These are phyloP conservation scores for Engraulis encrasicolus DNA, from an alignment of 2,113 vertebrate genomes.

Conservation along the genomic window DNA sequence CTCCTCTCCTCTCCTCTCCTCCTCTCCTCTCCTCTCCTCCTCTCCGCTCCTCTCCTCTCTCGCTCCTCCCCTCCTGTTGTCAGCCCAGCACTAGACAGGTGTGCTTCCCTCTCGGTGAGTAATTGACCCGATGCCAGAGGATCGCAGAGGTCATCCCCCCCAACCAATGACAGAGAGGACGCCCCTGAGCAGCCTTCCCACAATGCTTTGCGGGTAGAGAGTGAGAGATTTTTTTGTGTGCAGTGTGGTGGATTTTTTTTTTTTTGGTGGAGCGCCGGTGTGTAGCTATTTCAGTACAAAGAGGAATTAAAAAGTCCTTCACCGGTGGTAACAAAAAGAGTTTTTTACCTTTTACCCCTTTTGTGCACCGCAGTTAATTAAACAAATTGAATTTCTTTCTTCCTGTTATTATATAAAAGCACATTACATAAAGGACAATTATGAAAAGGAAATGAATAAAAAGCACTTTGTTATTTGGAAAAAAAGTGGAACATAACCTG, in stretches of 20 bases:
- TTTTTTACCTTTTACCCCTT: not conserved
- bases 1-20: too few species aligned
- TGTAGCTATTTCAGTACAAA: not conserved
- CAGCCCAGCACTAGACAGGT: constrained; percentile 69
- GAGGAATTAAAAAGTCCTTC: not conserved
- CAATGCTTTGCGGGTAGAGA: constrained; percentile 30
- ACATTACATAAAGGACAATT: too few species aligned
- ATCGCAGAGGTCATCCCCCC: constrained; percentile 59
- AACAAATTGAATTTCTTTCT: too few species aligned
- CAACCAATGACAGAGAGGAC: constrained; percentile 76
- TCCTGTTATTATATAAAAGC: too few species aligned
- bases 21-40: too few species aligned
- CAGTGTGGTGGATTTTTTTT: not conserved
- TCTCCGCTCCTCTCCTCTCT: too few species aligned
- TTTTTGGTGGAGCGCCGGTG: too few species aligned
- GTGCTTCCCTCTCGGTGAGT: constrained; percentile 72
- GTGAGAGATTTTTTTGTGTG: not conserved
- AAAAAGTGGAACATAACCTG: not conserved
- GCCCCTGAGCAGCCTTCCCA: constrained; percentile 45
- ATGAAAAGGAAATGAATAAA: too few species aligned
- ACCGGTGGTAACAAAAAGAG: not conserved
- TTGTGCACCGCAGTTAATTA: too few species aligned
- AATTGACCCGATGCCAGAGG: constrained; percentile 77
- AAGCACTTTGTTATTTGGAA: not conserved
- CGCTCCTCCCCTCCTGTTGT: constrained; percentile 58